Evolutionary conservation across 2,797 vertebrate genomes (phyloP), one percentile per base, ranked within the genome.

Genomic region (Chromobotia macracanthus): DNA sequence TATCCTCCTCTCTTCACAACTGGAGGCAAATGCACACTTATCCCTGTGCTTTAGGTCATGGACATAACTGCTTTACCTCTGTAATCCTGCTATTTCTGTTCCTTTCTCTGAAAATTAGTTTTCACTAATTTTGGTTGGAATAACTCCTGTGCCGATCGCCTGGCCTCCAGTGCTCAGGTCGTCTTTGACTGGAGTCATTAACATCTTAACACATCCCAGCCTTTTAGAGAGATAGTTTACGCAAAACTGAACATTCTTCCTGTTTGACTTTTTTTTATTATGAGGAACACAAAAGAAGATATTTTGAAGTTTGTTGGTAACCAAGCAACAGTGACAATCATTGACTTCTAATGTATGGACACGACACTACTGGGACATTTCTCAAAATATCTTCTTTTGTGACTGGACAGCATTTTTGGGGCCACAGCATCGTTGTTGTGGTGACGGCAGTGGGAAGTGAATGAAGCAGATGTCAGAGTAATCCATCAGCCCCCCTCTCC

Each of bases 351-450:
- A 2, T 28, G 28, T 28, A 28, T 28, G 28, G 28, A 28, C 28
- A 28, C 28, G 4, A 28, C 2, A 28, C 28, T 4, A 28, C 28
- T 28, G 2, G 4, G 28, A 28, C 28, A 28, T 28, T 28, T 28
- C 28, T 28, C 28, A 28, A 28, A 28, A 2, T 28, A 28, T 28
- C 28, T 28, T 28, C 4, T 28, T n/a, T n/a, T n/a, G n/a, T n/a
- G n/a, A n/a, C n/a, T n/a, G n/a, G n/a, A n/a, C n/a, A 91, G 90
- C 94, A 95, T 98, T 96, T 95, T 93, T 95, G 85, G 88, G 91
- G 87, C 91, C 88, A 86, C 90, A 77, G 85, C 90, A 87, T 77
- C 83, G 93, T 97, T 95, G 95, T 94, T 94, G 92, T 94, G 93
- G 95, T 93, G 94, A 98, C 95, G 89, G 89, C 85, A 89, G 89